phyloP scores from a whole-genome alignment of 2,888 invertebrate species.

The Eupithecia abbreviata region DNA sequence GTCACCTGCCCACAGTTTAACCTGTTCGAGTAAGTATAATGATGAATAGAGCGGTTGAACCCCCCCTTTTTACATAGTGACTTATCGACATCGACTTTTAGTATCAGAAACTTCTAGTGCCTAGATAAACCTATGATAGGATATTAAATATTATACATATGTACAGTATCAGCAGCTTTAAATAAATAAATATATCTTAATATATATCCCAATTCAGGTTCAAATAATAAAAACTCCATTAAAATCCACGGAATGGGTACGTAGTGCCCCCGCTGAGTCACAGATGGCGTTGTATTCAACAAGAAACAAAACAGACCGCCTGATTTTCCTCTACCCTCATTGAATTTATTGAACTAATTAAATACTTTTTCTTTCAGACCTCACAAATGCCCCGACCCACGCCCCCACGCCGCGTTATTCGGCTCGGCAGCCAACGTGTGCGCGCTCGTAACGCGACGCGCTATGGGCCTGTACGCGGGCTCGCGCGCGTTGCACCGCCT shows the following conservation, averaged over 20 bases:
- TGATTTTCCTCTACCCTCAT: no score
- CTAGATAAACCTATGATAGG: no score
- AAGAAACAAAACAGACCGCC: no score
- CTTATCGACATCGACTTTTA: no score
- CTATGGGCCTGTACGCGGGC: conserved; percentile 86
- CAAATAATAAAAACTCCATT: no score
- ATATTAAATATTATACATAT: no score
- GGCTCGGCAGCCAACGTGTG: conserved; percentile 90
- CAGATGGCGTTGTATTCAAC: no score
- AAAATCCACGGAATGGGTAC: no score
- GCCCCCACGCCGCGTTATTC: conserved; percentile 47
- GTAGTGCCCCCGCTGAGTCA: no score
- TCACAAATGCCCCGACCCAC: conserved; percentile 95
- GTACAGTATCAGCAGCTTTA: no score
- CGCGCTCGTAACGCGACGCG: conserved; percentile 93
- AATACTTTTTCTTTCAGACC: conserved; percentile 84
- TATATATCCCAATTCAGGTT: no score
- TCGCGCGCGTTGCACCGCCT: conserved; percentile 63
- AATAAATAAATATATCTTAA: no score
- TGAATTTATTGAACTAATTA: not conserved
- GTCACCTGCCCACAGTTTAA: conserved; percentile 98
- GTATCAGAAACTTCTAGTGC: conserved; percentile 65
- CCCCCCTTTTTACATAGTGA: conserved; percentile 72
- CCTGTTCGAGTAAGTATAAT: conserved; percentile 87
- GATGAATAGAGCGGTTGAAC: not conserved